phyloP scores from a whole-genome alignment of 2,113 vertebrate species.

The Halcyon senegalensis region DNA sequence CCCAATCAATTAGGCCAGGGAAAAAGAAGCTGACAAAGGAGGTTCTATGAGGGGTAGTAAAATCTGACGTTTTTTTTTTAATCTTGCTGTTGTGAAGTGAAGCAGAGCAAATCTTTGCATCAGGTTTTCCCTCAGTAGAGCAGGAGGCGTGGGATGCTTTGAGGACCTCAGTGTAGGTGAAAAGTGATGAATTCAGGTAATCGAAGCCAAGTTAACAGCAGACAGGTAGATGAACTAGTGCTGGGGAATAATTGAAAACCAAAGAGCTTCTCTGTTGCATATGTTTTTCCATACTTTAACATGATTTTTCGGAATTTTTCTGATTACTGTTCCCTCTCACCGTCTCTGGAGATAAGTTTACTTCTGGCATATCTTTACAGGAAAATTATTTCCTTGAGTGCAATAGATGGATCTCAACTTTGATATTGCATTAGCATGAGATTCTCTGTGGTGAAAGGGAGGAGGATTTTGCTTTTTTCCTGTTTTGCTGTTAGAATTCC shows the following conservation, averaged over 20 bases:
- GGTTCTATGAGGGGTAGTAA: background rate
- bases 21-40: background rate
- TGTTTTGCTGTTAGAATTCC: background rate
- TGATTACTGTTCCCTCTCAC: conserved; percentile 9
- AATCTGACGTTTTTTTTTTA: background rate
- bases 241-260: background rate
- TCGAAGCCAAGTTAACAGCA: background rate
- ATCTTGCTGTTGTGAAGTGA: background rate
- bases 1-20: background rate
- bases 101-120: background rate
- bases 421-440: conserved; percentile 21
- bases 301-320: background rate
- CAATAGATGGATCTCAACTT: conserved; percentile 12
- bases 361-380: conserved; percentile 5
- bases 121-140: background rate
- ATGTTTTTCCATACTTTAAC: background rate
- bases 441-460: background rate
- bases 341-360: conserved; percentile 9
- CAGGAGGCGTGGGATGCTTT: background rate
- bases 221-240: background rate
- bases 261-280: background rate
- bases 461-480: background rate
- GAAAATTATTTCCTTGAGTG: conserved; percentile 19
- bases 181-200: background rate
- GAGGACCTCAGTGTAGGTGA: background rate